Percentiles rank a stretch among this genome's conserved stretches.
Evolutionary conservation across 2,888 invertebrate genomes (phyloP).

Genomic region (Scelioninae gen. 1): DNA sequence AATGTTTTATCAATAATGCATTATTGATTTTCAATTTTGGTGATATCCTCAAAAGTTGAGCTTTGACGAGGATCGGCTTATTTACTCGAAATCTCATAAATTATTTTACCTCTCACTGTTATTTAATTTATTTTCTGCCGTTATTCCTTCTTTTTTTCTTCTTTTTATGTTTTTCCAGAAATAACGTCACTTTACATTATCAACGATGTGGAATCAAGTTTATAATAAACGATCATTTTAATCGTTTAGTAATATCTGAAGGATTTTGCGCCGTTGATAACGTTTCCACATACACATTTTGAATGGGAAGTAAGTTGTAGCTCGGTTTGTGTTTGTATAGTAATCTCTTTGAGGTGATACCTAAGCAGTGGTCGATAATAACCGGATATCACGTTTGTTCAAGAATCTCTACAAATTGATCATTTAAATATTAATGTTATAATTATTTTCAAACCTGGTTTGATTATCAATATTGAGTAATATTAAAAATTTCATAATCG

Average conservation of each 20-base stretch:
- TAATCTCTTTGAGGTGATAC: slow-evolving; percentile 49
- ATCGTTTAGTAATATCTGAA: slow-evolving; percentile 14
- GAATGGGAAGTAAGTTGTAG: slow-evolving; percentile 31
- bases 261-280: slow-evolving; percentile 35
- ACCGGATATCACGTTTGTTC: slow-evolving; percentile 43
- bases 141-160: not conserved
- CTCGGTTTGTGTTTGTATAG: slow-evolving; percentile 27
- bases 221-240: slow-evolving; percentile 1
- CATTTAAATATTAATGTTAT: no score
- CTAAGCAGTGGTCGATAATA: slow-evolving; percentile 59
- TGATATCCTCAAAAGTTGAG: slow-evolving; percentile 1
- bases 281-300: slow-evolving; percentile 35
- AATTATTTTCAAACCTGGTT: no score
- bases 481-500: no score
- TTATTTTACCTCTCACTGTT: not conserved
- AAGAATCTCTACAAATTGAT: no score
- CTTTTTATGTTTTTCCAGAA: slow-evolving; percentile 3
- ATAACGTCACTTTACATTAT: not conserved
- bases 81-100: not conserved
- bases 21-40: slow-evolving; percentile 52
- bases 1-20: slow-evolving; percentile 55
- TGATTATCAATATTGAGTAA: no score
- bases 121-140: not conserved
- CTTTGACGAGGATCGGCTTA: not conserved
- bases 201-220: slow-evolving; percentile 16